phyloP scores from a whole-genome alignment of 1,140 invertebrate species.

The Drosophila yakuba region DNA sequence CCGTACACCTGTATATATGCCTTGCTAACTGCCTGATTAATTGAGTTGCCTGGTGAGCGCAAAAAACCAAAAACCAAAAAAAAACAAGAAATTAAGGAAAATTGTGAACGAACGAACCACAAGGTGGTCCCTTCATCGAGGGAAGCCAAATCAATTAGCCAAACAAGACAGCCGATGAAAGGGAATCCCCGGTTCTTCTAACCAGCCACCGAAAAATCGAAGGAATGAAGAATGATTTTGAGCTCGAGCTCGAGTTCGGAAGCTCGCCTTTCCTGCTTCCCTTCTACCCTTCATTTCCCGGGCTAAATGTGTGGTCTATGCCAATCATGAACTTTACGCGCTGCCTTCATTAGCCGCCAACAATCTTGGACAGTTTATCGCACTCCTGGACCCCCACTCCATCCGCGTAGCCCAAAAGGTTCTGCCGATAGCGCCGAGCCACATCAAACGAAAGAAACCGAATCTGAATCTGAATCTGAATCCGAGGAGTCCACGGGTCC shows the following conservation, averaged over 20 bases:
- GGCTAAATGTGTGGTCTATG: conserved; percentile 77
- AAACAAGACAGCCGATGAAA: conserved; percentile 72
- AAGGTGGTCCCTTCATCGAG: conserved; percentile 59
- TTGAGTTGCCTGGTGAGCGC: conserved; percentile 69
- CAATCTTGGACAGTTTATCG: conserved; percentile 62
- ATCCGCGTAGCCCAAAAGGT: conserved; percentile 17
- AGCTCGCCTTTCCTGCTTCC: conserved; percentile 46
- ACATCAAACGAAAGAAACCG: conserved; percentile 39
- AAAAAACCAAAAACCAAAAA: conserved; percentile 20
- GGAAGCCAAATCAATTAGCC: conserved; percentile 75
- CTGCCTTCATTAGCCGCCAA: conserved; percentile 67
- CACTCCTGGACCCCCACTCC: not conserved
- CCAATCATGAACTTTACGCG: conserved; percentile 82
- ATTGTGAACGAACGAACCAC: conserved; percentile 23
- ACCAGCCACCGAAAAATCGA: conserved; percentile 43
- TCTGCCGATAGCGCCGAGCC: conserved; percentile 36
- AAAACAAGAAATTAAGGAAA: conserved; percentile 29
- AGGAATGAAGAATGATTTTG: conserved; percentile 28
- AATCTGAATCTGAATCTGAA: conserved; percentile 6
- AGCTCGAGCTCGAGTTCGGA: not conserved
- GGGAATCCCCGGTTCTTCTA: conserved; percentile 33
- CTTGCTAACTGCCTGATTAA: conserved; percentile 63
- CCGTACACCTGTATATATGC: conserved; percentile 41
- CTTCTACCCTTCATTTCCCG: not conserved
- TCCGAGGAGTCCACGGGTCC: conserved; percentile 2